Conservation (phyloP, 2,113 vertebrate genomes). For the Trematocara marginatum region DNA sequence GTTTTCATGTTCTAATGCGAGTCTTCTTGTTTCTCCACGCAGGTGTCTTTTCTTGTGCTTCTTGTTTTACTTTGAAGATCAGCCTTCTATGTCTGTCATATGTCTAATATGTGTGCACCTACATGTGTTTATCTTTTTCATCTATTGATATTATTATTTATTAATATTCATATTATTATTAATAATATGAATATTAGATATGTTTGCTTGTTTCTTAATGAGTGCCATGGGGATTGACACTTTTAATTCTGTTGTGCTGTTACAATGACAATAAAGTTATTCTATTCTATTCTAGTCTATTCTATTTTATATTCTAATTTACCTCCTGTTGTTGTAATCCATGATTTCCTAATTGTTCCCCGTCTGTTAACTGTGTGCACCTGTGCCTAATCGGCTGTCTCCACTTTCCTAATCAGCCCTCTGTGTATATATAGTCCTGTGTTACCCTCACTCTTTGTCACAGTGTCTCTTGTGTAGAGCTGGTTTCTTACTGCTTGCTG, state of each 20-base stretch:
- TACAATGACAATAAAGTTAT: background rate
- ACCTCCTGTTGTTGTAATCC: background rate
- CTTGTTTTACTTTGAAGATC: background rate
- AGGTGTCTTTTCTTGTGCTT: background rate
- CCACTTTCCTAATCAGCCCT: background rate
- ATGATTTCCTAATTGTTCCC: background rate
- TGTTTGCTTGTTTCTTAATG: background rate
- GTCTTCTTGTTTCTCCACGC: accelerated
- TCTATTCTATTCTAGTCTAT: background rate
- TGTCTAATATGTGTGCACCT: background rate
- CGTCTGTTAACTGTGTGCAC: background rate
- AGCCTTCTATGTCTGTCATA: background rate
- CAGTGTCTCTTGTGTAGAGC: background rate
- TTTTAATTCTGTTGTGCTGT: background rate
- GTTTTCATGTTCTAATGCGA: background rate
- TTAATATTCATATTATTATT: background rate
- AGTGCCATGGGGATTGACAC: accelerated
- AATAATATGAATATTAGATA: accelerated
- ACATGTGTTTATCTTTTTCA: background rate
- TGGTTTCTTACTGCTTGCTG: background rate
- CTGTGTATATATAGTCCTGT: background rate
- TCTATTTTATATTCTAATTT: background rate
- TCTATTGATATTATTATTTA: background rate
- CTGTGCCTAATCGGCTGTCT: background rate
- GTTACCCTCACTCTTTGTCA: background rate